Evolutionary conservation across 2,888 invertebrate genomes (phyloP), one percentile per base, ranked within the genome.

Genomic region (Synergus japonicus): DNA sequence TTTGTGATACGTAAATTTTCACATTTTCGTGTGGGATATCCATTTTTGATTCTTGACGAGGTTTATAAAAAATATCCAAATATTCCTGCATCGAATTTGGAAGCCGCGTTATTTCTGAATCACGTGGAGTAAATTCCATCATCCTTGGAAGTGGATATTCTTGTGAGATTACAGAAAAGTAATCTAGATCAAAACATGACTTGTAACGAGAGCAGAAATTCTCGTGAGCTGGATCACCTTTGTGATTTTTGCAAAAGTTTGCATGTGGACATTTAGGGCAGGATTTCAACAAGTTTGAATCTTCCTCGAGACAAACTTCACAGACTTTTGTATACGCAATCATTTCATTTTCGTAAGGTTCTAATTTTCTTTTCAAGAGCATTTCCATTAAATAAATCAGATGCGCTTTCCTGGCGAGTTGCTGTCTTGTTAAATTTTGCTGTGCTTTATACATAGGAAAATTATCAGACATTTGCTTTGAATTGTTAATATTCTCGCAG

Each of bases 201-300:
- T 0, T 77, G 63, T 64, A 81, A 37, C 67, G n/a, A 5, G 9
- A n/a, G 18, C 90, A 90, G 41, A 81, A 44, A 22, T 79, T 69
- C 0, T 41, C 44, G 66, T 90, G 90, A 5, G 10, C 13, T 2
- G 78, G 44, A 65, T 84, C 63, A 44, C 82, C 78, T 77, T 78
- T 76, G 81, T 89, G 89, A 5, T 83, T 67, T 8, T 76, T 76
- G 76, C 90, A 91, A 76, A 90, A 91, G 82, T 87, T 90, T 0
- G 85, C 81, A 46, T 83, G 80, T 0, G 89, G 89, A 77, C 91
- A 91, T 15, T 83, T 77, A 0, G 49, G 49, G 44, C 91, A 91
- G 76, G 90, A 86, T 41, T 76, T 80, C 12, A 91, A 78, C 58
- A 76, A 67, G 22, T 84, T 81, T n/a, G 77, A n/a, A 67, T 88